Percentiles rank a stretch among this genome's conserved stretches.
phyloP scores from a whole-genome alignment of 2,888 invertebrate species.

The Drosophila antonietae region DNA sequence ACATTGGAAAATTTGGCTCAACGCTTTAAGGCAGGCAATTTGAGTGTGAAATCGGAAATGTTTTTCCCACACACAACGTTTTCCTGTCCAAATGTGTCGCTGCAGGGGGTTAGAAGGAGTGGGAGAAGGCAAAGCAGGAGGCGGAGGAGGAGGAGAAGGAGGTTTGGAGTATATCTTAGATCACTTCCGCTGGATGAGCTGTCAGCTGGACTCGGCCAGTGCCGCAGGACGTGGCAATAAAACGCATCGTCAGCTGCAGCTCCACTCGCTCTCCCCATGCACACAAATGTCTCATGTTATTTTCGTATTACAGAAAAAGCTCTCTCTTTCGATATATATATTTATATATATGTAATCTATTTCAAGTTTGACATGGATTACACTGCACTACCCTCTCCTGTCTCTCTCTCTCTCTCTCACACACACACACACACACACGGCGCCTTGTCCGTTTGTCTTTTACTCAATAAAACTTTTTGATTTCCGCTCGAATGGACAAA shows the following conservation, averaged over 20 bases:
- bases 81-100: slow-evolving; percentile 36
- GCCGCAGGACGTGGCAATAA: slow-evolving; percentile 69
- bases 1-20: slow-evolving; percentile 54
- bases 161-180: background rate
- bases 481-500: slow-evolving; percentile 74
- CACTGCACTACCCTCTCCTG: background rate
- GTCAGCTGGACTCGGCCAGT: slow-evolving; percentile 20
- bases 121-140: background rate
- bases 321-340: slow-evolving; percentile 19
- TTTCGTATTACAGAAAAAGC: slow-evolving; percentile 41
- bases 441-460: slow-evolving; percentile 38
- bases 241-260: slow-evolving; percentile 66
- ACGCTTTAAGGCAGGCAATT: slow-evolving; percentile 43
- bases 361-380: slow-evolving; percentile 45
- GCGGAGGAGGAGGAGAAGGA: background rate
- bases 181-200: slow-evolving; percentile 15
- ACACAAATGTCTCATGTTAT: slow-evolving; percentile 37
- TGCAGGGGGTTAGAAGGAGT: background rate
- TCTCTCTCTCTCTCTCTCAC: background rate
- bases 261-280: slow-evolving; percentile 12
- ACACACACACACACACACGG: background rate
- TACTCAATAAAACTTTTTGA: slow-evolving; percentile 77
- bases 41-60: slow-evolving; percentile 76
- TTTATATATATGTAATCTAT: slow-evolving; percentile 53
- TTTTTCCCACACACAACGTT: slow-evolving; percentile 12